phyloP scores from a whole-genome alignment of 2,797 vertebrate genomes.

The Limnodromus scolopaceus region DNA sequence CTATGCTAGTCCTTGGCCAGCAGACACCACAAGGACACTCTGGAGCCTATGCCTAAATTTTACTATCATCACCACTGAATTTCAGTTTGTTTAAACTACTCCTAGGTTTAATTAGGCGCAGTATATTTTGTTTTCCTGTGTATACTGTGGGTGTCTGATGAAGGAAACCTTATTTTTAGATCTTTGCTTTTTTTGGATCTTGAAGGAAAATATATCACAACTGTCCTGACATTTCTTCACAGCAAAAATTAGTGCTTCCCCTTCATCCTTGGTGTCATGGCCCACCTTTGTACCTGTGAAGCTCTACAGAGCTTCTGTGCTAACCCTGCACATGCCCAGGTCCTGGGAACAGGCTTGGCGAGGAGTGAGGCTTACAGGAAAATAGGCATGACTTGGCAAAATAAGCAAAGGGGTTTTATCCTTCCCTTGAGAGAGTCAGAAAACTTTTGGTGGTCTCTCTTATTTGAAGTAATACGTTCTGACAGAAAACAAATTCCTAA shows the following conservation, averaged over 20 bases:
- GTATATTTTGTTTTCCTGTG: not conserved
- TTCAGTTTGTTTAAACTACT: not conserved
- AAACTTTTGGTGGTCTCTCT: not conserved
- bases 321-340: not conserved
- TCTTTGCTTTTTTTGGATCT: not conserved
- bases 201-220: not conserved
- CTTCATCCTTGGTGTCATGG: not conserved
- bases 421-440: not conserved
- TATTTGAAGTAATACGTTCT: not conserved
- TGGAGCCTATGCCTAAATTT: not conserved
- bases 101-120: not conserved
- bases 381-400: not conserved
- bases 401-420: not conserved
- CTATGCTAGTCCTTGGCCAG: not conserved
- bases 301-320: not conserved
- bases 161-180: not conserved
- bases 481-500: not conserved
- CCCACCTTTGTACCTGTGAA: not conserved
- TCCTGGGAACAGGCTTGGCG: not conserved
- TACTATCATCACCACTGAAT: not conserved
- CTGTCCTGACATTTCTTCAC: not conserved
- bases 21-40: not conserved
- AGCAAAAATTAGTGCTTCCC: not conserved
- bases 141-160: not conserved
- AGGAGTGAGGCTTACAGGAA: not conserved